A percentile compares a stretch with the other conserved stretches of the same genome.
Evolutionary conservation across 2,797 vertebrate genomes (phyloP).

Genomic region (Phoebastria nigripes): DNA sequence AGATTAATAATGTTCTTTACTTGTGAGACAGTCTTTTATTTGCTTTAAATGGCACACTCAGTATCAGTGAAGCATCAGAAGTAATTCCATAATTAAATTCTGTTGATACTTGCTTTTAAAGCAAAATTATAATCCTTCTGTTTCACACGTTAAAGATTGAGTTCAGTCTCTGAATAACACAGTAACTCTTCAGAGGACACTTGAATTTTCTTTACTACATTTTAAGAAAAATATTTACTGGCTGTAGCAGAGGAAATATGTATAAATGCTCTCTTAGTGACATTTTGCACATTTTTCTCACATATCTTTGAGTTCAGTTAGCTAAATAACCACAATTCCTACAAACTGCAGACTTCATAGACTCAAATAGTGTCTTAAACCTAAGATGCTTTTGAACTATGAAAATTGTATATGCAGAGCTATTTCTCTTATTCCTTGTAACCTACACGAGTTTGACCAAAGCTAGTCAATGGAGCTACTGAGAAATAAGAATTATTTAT

Average conservation of each 20-base stretch:
- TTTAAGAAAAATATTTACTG: slow-evolving; percentile 28
- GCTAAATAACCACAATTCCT: background rate
- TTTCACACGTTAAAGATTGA: slow-evolving; percentile 21
- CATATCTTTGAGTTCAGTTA: background rate
- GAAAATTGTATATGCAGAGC: background rate
- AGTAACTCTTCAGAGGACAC: slow-evolving; percentile 2
- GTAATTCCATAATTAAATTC: slow-evolving; percentile 14
- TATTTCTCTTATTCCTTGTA: background rate
- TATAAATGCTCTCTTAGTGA: background rate
- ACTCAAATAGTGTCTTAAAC: background rate
- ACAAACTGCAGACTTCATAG: background rate
- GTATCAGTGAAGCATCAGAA: background rate
- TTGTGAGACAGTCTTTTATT: background rate
- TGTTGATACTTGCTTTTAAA: slow-evolving; percentile 22
- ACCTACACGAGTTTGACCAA: background rate
- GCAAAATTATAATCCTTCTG: slow-evolving; percentile 12
- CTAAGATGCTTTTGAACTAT: background rate
- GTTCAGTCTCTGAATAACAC: background rate
- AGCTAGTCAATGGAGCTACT: background rate
- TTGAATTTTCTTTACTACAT: slow-evolving; percentile 30
- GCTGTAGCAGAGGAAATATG: background rate
- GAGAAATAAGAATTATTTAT: background rate
- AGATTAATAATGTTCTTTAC: background rate
- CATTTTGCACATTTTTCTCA: slow-evolving; percentile 16
- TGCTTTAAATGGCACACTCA: background rate